Evolutionary conservation across 2,113 vertebrate species (phyloP).

Genomic region (Carlito syrichta): DNA sequence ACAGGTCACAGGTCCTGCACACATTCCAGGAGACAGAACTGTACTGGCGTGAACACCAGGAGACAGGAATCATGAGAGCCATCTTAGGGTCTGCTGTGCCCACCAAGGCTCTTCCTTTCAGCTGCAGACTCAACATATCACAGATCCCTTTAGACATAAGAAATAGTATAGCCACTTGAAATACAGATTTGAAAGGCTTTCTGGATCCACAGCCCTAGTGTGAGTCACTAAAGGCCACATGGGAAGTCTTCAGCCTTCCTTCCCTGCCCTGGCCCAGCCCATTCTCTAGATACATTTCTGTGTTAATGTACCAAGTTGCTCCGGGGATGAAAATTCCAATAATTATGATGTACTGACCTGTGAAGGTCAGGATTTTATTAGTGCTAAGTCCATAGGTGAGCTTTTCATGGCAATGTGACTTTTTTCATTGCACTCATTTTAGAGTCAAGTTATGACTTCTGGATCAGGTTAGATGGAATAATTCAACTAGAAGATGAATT

Average conservation of each 20-base stretch:
- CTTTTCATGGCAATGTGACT: constrained; percentile 15
- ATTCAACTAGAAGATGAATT: constrained; percentile 25
- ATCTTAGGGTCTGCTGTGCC: neutral
- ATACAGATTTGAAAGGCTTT: neutral
- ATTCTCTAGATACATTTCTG: constrained; percentile 28
- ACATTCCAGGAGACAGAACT: neutral
- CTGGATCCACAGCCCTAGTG: neutral
- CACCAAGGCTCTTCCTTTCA: neutral
- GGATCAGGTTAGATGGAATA: constrained; percentile 21
- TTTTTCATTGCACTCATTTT: constrained; percentile 23
- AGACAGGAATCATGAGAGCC: neutral
- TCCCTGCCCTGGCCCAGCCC: neutral
- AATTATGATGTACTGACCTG: constrained; percentile 44
- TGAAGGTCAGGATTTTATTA: constrained; percentile 48
- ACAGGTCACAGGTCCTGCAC: neutral
- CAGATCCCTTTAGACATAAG: neutral
- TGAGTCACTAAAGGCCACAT: neutral
- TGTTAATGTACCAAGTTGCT: constrained; percentile 34
- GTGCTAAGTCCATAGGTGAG: constrained; percentile 19
- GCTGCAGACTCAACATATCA: neutral
- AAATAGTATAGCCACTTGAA: neutral
- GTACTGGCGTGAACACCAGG: accelerated
- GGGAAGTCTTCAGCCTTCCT: neutral
- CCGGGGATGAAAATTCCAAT: constrained; percentile 25
- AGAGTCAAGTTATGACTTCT: constrained; percentile 42